Evolutionary conservation across 2,113 vertebrate genomes (phyloP).

Genomic region (Jacana jacana): DNA sequence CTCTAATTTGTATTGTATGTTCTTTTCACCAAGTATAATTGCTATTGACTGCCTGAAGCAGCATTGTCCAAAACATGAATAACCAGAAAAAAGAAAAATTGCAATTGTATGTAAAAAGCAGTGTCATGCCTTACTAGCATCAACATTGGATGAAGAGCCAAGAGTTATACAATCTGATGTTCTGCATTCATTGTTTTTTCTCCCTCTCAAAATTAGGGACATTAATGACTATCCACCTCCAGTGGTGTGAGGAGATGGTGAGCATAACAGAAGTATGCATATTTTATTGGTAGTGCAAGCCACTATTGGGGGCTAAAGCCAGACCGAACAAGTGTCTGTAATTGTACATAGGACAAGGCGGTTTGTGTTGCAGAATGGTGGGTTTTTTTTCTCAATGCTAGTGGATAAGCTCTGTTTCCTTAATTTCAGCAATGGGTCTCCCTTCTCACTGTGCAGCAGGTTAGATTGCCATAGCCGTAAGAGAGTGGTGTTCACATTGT

Average conservation of each 20-base stretch:
- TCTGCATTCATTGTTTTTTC: background rate
- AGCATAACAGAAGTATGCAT: background rate
- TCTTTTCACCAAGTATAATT: conserved; percentile 80
- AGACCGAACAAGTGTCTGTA: background rate
- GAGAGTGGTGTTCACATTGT: background rate
- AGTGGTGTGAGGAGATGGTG: background rate
- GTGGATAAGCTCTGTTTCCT: background rate
- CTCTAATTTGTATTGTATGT: conserved; percentile 80
- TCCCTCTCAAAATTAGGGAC: background rate
- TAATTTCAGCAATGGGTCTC: background rate
- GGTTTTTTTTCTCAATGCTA: background rate
- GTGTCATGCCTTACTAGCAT: background rate
- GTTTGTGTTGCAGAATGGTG: background rate
- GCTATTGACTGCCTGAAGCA: conserved; percentile 79
- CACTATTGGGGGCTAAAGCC: background rate
- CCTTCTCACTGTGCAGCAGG: background rate
- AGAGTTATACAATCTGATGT: background rate
- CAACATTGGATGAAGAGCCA: background rate
- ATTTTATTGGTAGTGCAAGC: background rate
- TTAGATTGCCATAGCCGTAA: background rate
- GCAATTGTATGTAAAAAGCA: conserved; percentile 58
- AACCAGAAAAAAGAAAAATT: conserved; percentile 73
- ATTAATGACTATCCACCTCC: background rate
- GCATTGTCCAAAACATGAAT: conserved; percentile 71
- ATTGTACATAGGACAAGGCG: background rate